Evolutionary conservation across 2,888 invertebrate genomes (phyloP), one percentile per base, ranked within the genome.

Genomic region (Drosophila fulvimacula): DNA sequence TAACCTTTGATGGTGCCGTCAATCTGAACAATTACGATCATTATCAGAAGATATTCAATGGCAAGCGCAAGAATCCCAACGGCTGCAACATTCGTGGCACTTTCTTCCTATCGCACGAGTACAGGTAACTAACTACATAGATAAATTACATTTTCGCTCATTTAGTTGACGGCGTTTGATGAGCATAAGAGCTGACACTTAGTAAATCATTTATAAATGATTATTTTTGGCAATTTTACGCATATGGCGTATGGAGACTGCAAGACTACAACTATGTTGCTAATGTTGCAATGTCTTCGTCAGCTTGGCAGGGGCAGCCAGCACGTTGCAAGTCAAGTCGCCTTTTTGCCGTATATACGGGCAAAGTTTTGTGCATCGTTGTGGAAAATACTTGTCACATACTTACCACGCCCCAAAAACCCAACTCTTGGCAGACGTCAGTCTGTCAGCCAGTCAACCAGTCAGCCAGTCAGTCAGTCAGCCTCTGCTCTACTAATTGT

Each of bases 1-100:
- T 98, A 87, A 98, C 98, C 42, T 98, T 98, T 92, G 98, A 98
- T 92, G 98, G 98, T 57, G 98, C 98, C 27, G 95, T 98, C 81
- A 98, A 98, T 93, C 94, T 97, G 90, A 97, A 98, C 92, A 98
- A 98, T 93, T 97, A 95, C 92, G 96, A 97, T 73, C 95, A 96
- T 88, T 98, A 98, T 93, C 95, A 95, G 91, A 96, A 96, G 93
- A 96, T 98, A 61, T 97, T 98, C 92, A 95, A 95, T 89, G 95
- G 94, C 69, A 95, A 96, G 90, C 94, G 96, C 78, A 94, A 95
- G 89, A 98, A 98, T 93, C 97, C 98, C 49, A 98, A 98, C 91
- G 97, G 96, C 17, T 98, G 98, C 89, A 94, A 95, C 17, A 95
- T 98, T 78, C 95, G 95, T 79, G 98, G 97, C 69, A 98, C 98